A percentile compares a stretch with the other conserved stretches of the same genome.
Evolutionary conservation across 2,797 vertebrate genomes (phyloP).

Genomic region (Octomys mimax): DNA sequence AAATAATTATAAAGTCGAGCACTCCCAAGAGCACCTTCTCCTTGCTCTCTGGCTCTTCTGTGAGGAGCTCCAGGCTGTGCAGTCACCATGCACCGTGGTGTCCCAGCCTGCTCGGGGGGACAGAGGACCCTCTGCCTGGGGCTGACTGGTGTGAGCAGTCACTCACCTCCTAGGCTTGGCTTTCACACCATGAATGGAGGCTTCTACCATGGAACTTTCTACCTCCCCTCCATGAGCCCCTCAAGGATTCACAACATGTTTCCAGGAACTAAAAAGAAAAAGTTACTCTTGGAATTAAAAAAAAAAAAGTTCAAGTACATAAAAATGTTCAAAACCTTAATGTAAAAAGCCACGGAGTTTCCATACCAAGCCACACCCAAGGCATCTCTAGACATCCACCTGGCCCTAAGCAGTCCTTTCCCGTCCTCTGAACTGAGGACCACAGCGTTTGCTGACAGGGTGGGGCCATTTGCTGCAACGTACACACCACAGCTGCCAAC

Average conservation of each 20-base stretch:
- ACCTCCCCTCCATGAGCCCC: background rate
- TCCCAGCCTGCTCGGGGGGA: background rate
- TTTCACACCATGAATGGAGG: background rate
- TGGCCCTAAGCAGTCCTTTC: background rate
- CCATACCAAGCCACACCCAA: background rate
- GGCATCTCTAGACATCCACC: background rate
- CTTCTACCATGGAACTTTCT: background rate
- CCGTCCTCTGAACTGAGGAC: background rate
- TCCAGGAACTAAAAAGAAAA: background rate
- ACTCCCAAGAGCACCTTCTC: background rate
- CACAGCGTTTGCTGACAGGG: no score
- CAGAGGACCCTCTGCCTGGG: background rate
- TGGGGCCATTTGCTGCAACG: background rate
- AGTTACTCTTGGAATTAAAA: background rate
- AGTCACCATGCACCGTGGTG: background rate
- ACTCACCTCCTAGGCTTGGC: background rate
- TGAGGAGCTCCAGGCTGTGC: background rate
- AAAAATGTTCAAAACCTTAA: slow-evolving; percentile 6
- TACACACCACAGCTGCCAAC: background rate
- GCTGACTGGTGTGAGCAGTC: no score
- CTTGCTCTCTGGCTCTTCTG: background rate
- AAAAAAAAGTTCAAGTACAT: background rate
- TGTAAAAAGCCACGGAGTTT: background rate
- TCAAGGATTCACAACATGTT: background rate
- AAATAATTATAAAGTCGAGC: background rate